These are phyloP conservation scores for Syrmaticus mikado DNA, from an alignment of 2,113 vertebrate species.

Conservation along the genomic window DNA sequence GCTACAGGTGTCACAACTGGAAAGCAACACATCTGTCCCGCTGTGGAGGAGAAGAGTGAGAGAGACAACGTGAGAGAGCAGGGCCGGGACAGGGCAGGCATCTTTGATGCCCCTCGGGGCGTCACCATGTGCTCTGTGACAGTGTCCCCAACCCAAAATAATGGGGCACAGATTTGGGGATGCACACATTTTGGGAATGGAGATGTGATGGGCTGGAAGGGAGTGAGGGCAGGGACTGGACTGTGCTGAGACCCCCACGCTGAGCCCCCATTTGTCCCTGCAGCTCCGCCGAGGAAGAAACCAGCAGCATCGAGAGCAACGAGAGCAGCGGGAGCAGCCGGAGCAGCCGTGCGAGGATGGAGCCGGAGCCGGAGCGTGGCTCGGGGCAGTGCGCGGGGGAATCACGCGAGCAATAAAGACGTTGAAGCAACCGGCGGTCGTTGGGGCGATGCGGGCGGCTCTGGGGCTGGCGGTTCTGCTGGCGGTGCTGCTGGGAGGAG, in stretches of 20 bases:
- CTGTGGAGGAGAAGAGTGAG: too few relatives aligned
- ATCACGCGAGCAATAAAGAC: not conserved
- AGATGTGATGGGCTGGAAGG: not conserved
- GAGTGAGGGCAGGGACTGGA: not conserved
- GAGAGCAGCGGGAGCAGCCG: not conserved
- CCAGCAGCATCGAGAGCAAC: too few relatives aligned
- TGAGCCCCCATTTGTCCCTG: too few relatives aligned
- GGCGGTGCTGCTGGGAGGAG: not conserved
- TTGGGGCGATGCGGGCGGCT: not conserved
- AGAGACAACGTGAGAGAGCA: not conserved
- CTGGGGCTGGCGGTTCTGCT: not conserved
- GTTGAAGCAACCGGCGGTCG: too few relatives aligned
- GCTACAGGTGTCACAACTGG: not conserved
- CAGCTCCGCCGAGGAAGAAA: not conserved
- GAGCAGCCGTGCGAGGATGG: too few relatives aligned
- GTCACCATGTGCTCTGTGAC: too few relatives aligned
- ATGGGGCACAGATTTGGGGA: not conserved
- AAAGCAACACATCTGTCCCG: fast-evolving
- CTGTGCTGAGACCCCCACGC: not conserved
- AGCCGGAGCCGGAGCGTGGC: too few relatives aligned
- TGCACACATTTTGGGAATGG: not conserved
- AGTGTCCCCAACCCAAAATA: too few relatives aligned
- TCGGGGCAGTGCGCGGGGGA: not conserved
- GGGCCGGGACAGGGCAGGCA: not conserved
- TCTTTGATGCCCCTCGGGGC: too few relatives aligned